Evolutionary conservation across 2,113 vertebrate genomes (phyloP).

Genomic region (Nothobranchius furzeri): DNA sequence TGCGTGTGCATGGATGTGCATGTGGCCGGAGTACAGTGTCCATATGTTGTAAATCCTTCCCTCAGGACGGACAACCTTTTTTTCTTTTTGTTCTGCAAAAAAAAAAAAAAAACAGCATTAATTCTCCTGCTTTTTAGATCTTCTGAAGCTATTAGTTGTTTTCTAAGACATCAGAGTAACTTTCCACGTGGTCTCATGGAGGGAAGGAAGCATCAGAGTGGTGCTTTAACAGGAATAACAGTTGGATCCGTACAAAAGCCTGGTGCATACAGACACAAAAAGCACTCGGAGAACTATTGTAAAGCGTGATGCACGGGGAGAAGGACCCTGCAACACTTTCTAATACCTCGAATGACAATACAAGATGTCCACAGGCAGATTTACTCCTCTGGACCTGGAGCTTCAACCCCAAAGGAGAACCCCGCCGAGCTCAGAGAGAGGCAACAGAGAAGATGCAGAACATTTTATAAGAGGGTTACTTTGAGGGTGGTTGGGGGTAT

Average conservation of each 20-base stretch:
- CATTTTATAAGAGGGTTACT: background rate
- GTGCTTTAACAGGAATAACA: conserved; percentile 58
- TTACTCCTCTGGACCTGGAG: conserved; percentile 17
- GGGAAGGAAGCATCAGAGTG: conserved; percentile 31
- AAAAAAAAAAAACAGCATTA: background rate
- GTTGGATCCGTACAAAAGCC: conserved; percentile 49
- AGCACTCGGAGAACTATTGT: conserved; percentile 60
- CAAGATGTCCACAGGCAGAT: conserved; percentile 60
- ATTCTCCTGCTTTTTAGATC: background rate
- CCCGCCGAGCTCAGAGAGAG: conserved; percentile 40
- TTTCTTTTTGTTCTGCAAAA: background rate
- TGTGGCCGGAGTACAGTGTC: conserved; percentile 65
- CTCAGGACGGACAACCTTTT: conserved; percentile 21
- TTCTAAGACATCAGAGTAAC: too few relatives aligned
- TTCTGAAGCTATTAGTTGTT: too few relatives aligned
- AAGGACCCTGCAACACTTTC: conserved; percentile 63
- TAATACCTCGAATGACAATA: conserved; percentile 68
- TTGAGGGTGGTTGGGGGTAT: background rate
- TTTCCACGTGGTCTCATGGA: background rate
- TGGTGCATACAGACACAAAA: conserved; percentile 63
- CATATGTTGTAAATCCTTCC: conserved; percentile 70
- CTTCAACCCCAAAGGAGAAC: conserved; percentile 24
- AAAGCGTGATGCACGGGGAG: conserved; percentile 51
- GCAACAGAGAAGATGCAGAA: conserved; percentile 14
- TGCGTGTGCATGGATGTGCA: conserved; percentile 53